Conservation (phyloP, 2,888 invertebrate genomes). For the Byasa hedistus region DNA sequence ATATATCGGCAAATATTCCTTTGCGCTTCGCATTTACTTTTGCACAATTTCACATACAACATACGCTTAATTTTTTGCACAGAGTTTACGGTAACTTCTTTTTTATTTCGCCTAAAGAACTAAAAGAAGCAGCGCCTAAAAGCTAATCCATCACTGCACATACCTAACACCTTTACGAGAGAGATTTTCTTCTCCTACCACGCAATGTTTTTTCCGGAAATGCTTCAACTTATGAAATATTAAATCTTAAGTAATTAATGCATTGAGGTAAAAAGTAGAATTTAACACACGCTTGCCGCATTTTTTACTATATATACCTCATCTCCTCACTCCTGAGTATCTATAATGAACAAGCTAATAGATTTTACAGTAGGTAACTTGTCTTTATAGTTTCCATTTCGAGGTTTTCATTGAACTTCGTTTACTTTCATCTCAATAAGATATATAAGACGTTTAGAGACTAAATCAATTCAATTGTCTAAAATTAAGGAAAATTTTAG, state of each 20-base stretch:
- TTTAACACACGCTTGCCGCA: neutral
- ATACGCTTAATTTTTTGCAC: slow-evolving; percentile 15
- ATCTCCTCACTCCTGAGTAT: neutral
- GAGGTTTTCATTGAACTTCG: neutral
- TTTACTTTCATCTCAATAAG: neutral
- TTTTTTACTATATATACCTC: neutral
- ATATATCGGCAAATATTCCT: neutral
- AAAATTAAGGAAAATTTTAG: too few species aligned
- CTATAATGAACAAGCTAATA: neutral
- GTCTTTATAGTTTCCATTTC: neutral
- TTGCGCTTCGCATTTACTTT: slow-evolving; percentile 13
- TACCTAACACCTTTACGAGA: neutral
- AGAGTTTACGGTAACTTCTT: neutral
- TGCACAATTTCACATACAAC: slow-evolving; percentile 11
- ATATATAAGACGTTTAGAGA: too few species aligned
- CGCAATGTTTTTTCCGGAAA: neutral
- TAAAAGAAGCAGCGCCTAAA: neutral
- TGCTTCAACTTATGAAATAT: neutral
- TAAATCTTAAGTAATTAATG: neutral
- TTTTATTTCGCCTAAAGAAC: neutral
- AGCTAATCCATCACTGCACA: neutral
- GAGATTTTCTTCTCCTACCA: neutral
- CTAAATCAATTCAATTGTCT: too few species aligned
- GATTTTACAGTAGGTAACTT: neutral
- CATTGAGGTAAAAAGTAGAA: neutral